These are phyloP conservation scores for Mythimna pallens DNA, from an alignment of 2,888 invertebrate species.

Conservation along the genomic window DNA sequence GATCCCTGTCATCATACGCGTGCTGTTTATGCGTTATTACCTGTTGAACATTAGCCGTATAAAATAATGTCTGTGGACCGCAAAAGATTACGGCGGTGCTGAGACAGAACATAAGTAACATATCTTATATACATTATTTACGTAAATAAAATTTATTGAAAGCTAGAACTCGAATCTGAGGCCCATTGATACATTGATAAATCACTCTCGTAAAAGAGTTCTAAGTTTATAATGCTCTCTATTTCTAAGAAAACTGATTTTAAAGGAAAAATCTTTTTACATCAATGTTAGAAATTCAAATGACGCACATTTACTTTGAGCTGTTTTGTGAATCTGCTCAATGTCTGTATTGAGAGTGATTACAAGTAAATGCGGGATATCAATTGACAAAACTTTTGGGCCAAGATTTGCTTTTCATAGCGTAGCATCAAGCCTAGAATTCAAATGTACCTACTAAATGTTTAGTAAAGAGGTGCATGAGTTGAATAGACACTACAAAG, in stretches of 20 bases:
- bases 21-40: slow-evolving; percentile 76
- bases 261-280: slow-evolving; percentile 13
- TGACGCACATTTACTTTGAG: slow-evolving; percentile 4
- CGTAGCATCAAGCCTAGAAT: not conserved
- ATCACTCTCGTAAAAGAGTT: slow-evolving; percentile 3
- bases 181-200: slow-evolving; percentile 19
- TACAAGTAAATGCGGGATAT: not conserved
- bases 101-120: not conserved
- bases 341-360: slow-evolving; percentile 1
- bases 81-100: slow-evolving; percentile 30
- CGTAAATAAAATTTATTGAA: not conserved
- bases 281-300: slow-evolving; percentile 14
- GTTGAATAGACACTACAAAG: not conserved
- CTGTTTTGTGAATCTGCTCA: slow-evolving; percentile 5
- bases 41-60: slow-evolving; percentile 73
- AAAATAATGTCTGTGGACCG: slow-evolving; percentile 48
- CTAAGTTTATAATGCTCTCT: slow-evolving; percentile 2
- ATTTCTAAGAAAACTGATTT: slow-evolving; percentile 21
- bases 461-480: too few relatives aligned
- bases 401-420: not conserved
- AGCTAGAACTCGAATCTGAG: not conserved
- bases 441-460: not conserved
- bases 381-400: not conserved
- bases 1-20: slow-evolving; percentile 78
- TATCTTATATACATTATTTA: not conserved